Evolutionary conservation across 2,797 vertebrate genomes (phyloP), one percentile per base, ranked within the genome.

Genomic region (Podarcis lilfordi): DNA sequence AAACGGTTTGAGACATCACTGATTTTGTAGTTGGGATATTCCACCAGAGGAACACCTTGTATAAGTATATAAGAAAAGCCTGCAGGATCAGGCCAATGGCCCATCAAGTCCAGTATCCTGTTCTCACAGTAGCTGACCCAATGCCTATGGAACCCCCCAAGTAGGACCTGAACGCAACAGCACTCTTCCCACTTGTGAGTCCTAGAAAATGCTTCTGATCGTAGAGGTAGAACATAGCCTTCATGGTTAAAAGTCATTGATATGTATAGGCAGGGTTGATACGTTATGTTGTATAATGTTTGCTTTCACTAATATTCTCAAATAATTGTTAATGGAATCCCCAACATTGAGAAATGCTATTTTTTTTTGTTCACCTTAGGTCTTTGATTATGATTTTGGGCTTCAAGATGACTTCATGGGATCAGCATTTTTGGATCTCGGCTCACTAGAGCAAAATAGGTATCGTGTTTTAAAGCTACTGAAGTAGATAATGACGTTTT

Each of bases 391-490:
- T 97, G 99, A 99, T 95, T 99, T 99, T 96, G 98, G 98, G 81
- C 96, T 99, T 91, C 99, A 99, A 88, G 99, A 99, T 97, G 98
- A 99, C 94, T 99, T 99, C 82, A 99, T 99, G 97, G 98, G 98
- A 32, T 99, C 98, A 0, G 98, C 98, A 0, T 98, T 98, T 94
- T 97, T 99, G 87, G 95, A 99, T 93, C 97, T 99, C 92, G 97
- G 97, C 82, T 98, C 98, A 5, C 45, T 99, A 96, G 98, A 98
- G 90, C 97, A 98, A 90, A 98, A 98, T 85, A 99, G 98, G 98
- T 99, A 94, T 90, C 13, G 15, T 45, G 32, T 35, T 78, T 10
- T 55, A 32, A 55, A 74, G 17, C 61, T 82, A 37, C 13, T 68
- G 64, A 82, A 61, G 59, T 84, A 25, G 35, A 19, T 75, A 50